A percentile compares a stretch with the other conserved stretches of the same genome.
phyloP scores from a whole-genome alignment of 2,888 invertebrate genomes.

The Pocota personata region DNA sequence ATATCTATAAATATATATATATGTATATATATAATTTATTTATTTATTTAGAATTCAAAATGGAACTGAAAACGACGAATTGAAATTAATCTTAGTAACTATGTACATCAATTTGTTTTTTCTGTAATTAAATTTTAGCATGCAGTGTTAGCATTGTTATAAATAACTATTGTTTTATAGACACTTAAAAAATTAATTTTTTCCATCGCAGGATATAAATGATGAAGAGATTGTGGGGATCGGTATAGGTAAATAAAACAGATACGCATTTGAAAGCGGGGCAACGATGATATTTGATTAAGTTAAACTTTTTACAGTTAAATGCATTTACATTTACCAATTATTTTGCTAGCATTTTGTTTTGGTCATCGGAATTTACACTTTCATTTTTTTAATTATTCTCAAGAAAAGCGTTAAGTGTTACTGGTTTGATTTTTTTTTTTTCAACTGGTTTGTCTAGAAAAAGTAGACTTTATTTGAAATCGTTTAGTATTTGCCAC shows the following conservation, averaged over 20 bases:
- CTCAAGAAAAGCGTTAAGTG: constrained; percentile 60
- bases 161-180: constrained; percentile 41
- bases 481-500: constrained; percentile 71
- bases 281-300: constrained; percentile 60
- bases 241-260: constrained; percentile 22
- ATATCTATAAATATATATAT: constrained; percentile 73
- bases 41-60: constrained; percentile 70
- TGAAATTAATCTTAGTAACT: constrained; percentile 68
- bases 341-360: constrained; percentile 48
- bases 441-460: constrained; percentile 46
- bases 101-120: constrained; percentile 62
- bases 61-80: constrained; percentile 66
- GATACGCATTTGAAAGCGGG: constrained; percentile 49
- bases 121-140: constrained; percentile 23
- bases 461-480: constrained; percentile 65
- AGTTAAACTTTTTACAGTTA: constrained; percentile 39
- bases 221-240: background rate
- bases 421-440: constrained; percentile 44
- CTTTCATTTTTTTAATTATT: constrained; percentile 24
- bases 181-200: constrained; percentile 62
- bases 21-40: constrained; percentile 52
- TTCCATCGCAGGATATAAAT: constrained; percentile 41
- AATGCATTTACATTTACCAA: constrained; percentile 62
- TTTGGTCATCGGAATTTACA: constrained; percentile 67
- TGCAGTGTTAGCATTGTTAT: constrained; percentile 36